A percentile compares a stretch with the other conserved stretches of the same genome.
Conservation (phyloP, 2,113 vertebrate genomes). For the Sceloporus undulatus region DNA sequence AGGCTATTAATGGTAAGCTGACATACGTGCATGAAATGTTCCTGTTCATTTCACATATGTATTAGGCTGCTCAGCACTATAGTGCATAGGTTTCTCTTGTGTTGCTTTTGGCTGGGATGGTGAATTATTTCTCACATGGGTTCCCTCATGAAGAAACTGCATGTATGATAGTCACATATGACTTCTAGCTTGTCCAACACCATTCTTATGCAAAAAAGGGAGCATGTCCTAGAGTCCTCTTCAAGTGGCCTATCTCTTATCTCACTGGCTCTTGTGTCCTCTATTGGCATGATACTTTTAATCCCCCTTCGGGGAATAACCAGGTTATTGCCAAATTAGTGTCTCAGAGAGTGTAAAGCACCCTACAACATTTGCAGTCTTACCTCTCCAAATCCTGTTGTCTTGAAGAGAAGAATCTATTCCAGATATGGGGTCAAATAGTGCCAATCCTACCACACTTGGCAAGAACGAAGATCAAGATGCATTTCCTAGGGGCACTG, state of each 20-base stretch:
- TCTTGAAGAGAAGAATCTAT: background rate
- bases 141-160: too few relatives aligned
- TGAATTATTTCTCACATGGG: background rate
- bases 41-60: background rate
- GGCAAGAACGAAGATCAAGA: background rate
- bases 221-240: background rate
- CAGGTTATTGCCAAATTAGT: background rate
- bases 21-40: too few relatives aligned
- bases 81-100: background rate
- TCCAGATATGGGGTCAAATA: background rate
- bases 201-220: background rate
- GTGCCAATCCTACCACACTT: background rate
- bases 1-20: too few relatives aligned
- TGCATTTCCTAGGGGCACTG: background rate
- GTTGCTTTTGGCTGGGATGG: background rate
- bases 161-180: too few relatives aligned
- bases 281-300: background rate
- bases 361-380: background rate
- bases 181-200: too few relatives aligned
- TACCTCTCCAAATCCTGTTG: background rate
- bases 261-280: background rate
- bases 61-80: background rate
- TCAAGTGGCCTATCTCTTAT: background rate
- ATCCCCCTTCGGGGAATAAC: too few relatives aligned
- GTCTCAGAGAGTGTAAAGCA: background rate